A percentile compares a stretch with the other conserved stretches of the same genome.
Conservation (phyloP, 2,113 vertebrate genomes). For the Gracilinanus agilis region DNA sequence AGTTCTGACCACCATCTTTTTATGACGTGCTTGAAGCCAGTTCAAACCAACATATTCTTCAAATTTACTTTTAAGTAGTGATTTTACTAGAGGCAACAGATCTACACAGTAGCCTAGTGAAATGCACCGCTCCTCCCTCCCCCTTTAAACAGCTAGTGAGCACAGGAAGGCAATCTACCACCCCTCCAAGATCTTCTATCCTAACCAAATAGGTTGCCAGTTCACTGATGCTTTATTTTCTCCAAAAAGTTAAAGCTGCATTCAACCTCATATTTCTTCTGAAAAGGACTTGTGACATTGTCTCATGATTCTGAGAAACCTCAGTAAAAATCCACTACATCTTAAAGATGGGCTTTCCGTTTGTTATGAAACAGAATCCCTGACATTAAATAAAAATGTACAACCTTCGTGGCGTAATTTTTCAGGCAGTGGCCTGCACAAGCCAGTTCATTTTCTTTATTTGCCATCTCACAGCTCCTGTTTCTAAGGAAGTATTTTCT, state of each 20-base stretch:
- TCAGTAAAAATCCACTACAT: no score
- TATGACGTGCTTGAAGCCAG: conserved; percentile 94
- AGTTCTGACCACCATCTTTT: conserved; percentile 93
- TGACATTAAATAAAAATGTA: conserved; percentile 88
- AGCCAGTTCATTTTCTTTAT: conserved; percentile 95
- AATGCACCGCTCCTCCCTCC: conserved; percentile 88
- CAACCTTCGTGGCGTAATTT: conserved; percentile 84
- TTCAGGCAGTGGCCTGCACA: conserved; percentile 90
- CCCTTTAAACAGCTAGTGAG: conserved; percentile 94
- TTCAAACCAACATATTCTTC: conserved; percentile 97
- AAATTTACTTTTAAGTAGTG: conserved; percentile 90
- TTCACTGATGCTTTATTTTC: conserved; percentile 92
- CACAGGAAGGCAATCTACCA: conserved; percentile 95
- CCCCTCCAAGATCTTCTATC: conserved; percentile 93
- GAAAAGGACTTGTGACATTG: conserved; percentile 93
- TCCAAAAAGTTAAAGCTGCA: conserved; percentile 94
- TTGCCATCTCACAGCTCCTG: conserved; percentile 89
- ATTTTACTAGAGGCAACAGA: conserved; percentile 89
- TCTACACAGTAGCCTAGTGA: no score
- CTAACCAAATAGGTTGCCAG: conserved; percentile 94
- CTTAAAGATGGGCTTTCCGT: no score
- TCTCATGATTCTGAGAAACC: conserved; percentile 92
- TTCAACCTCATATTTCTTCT: conserved; percentile 93
- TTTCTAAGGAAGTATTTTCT: conserved; percentile 83
- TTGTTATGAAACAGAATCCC: conserved; percentile 87